phyloP scores from a whole-genome alignment of 2,113 vertebrate species.

The Halcyon senegalensis region DNA sequence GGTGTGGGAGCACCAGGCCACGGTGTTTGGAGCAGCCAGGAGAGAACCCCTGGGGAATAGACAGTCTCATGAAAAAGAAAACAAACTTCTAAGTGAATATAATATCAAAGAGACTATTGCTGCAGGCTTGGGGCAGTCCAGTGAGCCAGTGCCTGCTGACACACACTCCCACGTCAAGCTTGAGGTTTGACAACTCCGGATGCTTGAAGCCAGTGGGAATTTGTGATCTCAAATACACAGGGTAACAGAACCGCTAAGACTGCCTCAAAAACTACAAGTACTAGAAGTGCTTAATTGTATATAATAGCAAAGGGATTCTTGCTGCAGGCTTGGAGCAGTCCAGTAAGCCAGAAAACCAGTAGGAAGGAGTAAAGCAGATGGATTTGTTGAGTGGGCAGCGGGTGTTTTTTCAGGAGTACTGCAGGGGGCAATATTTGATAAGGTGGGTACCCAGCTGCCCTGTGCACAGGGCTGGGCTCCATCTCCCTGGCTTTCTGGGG shows the following conservation, averaged over 20 bases:
- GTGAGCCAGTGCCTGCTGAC: neutral
- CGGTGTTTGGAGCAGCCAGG: neutral
- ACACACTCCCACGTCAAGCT: neutral
- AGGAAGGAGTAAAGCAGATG: neutral
- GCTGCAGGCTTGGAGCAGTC: neutral
- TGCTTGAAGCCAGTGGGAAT: neutral
- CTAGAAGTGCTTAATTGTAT: neutral
- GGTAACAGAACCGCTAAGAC: neutral
- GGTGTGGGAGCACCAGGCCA: neutral
- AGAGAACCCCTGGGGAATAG: neutral
- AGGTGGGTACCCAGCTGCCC: neutral
- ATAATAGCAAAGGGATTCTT: neutral
- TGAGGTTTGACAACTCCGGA: neutral
- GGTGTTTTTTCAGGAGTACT: conserved; percentile 42
- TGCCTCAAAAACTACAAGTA: neutral
- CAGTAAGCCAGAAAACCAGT: neutral
- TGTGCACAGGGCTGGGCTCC: neutral
- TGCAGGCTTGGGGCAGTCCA: neutral
- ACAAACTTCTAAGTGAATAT: neutral
- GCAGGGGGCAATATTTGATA: conserved; percentile 74
- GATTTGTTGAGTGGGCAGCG: neutral
- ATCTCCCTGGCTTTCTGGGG: neutral
- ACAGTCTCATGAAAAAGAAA: neutral
- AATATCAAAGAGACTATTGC: neutral
- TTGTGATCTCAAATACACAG: neutral